Conservation (phyloP, 2,888 invertebrate species). For the Apamea crenata region DNA sequence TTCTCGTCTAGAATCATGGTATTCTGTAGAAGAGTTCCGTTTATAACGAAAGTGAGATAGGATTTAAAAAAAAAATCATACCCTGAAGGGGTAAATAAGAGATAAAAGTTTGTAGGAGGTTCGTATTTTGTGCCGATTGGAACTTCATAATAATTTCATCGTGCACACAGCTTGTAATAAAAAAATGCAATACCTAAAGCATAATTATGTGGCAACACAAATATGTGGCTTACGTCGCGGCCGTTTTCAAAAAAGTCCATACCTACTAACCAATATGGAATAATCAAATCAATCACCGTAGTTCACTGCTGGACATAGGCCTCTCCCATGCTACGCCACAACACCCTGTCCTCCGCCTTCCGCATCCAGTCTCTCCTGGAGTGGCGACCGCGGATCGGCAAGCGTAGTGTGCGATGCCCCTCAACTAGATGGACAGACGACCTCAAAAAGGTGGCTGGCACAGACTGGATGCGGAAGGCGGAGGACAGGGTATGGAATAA, state of each 20-base stretch:
- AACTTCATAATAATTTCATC: background rate
- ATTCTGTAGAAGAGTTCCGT: background rate
- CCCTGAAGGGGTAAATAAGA: background rate
- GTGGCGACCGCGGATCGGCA: no score
- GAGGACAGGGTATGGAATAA: background rate
- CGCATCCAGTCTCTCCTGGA: no score
- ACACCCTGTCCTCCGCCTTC: no score
- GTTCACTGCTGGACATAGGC: background rate
- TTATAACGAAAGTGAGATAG: background rate
- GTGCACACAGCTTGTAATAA: background rate
- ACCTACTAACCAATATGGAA: no score
- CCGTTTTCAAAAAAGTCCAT: background rate
- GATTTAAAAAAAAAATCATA: background rate
- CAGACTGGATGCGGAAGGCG: background rate
- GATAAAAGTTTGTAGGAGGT: background rate
- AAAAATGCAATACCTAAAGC: background rate
- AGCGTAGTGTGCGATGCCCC: background rate
- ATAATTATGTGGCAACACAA: background rate
- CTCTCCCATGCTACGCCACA: background rate
- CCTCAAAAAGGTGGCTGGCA: background rate
- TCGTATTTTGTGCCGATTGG: background rate
- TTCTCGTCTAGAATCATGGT: no score
- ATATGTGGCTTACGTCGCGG: background rate
- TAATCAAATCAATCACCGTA: background rate
- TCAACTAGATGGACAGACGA: background rate